Evolutionary conservation across 2,888 invertebrate genomes (phyloP), one percentile per base, ranked within the genome.

Genomic region (Panopea generosa): DNA sequence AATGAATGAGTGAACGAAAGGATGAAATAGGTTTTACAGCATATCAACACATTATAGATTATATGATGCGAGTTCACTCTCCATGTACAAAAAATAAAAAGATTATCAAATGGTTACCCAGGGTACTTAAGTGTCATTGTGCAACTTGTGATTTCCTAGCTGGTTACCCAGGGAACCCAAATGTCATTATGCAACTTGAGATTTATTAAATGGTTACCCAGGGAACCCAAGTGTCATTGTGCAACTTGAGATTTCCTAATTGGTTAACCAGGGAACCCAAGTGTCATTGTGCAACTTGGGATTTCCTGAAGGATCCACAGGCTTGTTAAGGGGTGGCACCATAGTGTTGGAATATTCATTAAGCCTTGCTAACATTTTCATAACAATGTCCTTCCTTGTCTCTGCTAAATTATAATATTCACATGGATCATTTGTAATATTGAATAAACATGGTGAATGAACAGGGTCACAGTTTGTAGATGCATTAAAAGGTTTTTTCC

Each of bases 371-470:
- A 86, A 38, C 52, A 92, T 69, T 11, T 82, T 52, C 14, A 80
- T 66, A 1, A 93, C 84, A 16, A 91, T 78, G 40, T 84, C 86
- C 9, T 90, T 88, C 22, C 82, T 47, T 6, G 67, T 6, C 24
- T 71, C 73, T 16, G 90, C 89, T 22, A 90, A 63, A 92, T 98
- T 97, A 67, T 94, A 93, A 70, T 93, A 93, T 93, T 98, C 98
- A 90, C 98, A 98, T 0, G 98, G 98, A 93, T 98, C 98, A 16
- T 94, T 93, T 1, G 93, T 92, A 4, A 98, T 94, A 90, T 98
- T 95, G 92, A 96, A 97, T 4, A 98, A 93, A 87, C 98, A 98
- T 0, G 96, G 95, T 0, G 94, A 93, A 38, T 92, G 82, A 0
- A 95, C 87, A 0, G 96, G 96, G 57, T 94, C 90, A 91, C 98